Evolutionary conservation across 2,797 vertebrate genomes (phyloP), one percentile per base, ranked within the genome.

Genomic region (Telmatherina bonti): DNA sequence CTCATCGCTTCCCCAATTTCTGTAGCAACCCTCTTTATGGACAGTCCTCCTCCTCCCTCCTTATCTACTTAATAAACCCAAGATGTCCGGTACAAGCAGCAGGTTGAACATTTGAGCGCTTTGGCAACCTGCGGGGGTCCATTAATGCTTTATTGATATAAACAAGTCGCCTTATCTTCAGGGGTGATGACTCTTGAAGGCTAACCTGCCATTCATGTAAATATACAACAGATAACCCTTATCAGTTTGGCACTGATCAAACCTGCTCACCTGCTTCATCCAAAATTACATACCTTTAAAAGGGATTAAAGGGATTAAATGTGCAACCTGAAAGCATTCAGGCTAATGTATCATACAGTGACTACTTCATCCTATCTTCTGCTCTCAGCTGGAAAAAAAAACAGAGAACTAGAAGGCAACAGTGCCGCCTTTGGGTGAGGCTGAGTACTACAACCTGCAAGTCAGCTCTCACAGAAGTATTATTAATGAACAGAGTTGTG

Each of bases 391-490:
- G 33, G 7, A 33, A 61, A 29, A 33, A 12, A 24, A 53, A 61
- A n/a, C 1, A 11, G 30, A 58, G 38, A 92, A 91, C 12, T 55
- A 68, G 91, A 91, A 82, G 88, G 36, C 85, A 92, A 94, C 7
- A 93, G 79, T 91, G 92, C 86, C 95, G 92, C 91, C 94, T 91
- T 84, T 84, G 74, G 95, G 92, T 56, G 15, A 38, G 9, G 20
- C 0, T 31, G n/a, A 36, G 86, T 75, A 93, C 33, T 85, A 22
- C 84, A 77, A 31, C 45, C 27, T 62, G 18, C 13, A 70, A 49
- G 26, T 29, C 67, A 68, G 49, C 70, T 76, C 62, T 71, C 13
- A 26, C 20, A 58, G 67, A 9, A 33, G 31, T 47, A 29, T 41
- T 55, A 47, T 73, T 30, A 63, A 38, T 60, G 68, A 68, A 70